Conservation (phyloP, 2,113 vertebrate genomes). For the Raja brachyura region DNA sequence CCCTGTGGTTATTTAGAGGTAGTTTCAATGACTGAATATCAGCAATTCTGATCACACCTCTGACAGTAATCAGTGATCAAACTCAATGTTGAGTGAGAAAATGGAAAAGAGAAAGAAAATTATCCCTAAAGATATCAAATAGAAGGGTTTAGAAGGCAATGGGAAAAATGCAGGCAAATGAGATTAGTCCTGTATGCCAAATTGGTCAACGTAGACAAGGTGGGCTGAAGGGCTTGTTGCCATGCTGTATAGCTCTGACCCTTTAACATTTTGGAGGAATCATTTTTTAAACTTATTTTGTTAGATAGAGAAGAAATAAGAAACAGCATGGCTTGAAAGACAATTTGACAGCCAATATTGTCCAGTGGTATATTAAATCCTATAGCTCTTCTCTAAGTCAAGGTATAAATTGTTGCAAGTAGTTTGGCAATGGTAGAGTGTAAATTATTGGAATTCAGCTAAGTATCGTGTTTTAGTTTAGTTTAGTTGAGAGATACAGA, state of each 20-base stretch:
- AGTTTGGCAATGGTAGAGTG: background rate
- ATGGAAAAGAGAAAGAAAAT: background rate
- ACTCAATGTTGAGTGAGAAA: background rate
- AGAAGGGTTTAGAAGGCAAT: background rate
- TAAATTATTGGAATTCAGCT: slow-evolving; percentile 4
- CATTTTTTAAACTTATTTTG: background rate
- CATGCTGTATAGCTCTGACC: no score
- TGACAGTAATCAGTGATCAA: no score
- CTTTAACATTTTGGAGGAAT: background rate
- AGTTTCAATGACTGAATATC: no score
- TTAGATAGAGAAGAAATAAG: background rate
- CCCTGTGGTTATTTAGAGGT: background rate
- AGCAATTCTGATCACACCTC: no score
- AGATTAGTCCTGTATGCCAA: no score
- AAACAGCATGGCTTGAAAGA: background rate
- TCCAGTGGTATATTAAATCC: background rate
- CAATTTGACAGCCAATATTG: background rate
- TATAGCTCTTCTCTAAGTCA: background rate
- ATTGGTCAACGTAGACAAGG: no score
- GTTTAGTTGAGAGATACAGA: no score
- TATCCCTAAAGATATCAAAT: background rate
- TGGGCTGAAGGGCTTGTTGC: no score
- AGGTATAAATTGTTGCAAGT: background rate
- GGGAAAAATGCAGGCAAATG: no score
- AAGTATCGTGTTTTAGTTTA: background rate